Evolutionary conservation across 2,113 vertebrate genomes (phyloP).

Genomic region (Nansenia antarctica): DNA sequence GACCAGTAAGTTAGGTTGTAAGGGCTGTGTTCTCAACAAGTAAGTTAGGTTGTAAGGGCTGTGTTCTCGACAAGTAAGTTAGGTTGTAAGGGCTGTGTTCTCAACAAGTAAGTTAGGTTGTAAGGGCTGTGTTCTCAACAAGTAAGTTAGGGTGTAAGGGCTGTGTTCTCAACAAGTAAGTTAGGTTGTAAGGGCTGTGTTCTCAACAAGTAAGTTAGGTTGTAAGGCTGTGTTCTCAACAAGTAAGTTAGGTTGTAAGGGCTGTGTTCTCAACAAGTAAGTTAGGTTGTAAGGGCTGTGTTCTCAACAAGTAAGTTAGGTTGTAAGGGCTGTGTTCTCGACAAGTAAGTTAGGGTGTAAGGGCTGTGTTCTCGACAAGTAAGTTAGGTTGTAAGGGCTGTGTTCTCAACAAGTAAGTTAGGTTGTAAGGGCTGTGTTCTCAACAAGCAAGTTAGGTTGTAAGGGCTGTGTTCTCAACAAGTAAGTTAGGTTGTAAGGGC

Average conservation of each 20-base stretch:
- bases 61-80: constrained; percentile 88
- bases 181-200: constrained; percentile 85
- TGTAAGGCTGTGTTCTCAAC: constrained; percentile 90
- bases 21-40: constrained; percentile 91
- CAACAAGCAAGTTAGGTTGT: constrained; percentile 84
- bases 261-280: constrained; percentile 90
- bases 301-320: constrained; percentile 86
- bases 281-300: constrained; percentile 83
- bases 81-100: constrained; percentile 87
- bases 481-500: constrained; percentile 87
- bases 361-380: constrained; percentile 92
- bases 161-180: constrained; percentile 90
- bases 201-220: constrained; percentile 84
- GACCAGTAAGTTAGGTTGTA: constrained; percentile 84
- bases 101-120: constrained; percentile 84
- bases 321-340: constrained; percentile 90
- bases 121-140: constrained; percentile 89
- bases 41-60: constrained; percentile 84
- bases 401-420: constrained; percentile 88
- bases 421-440: constrained; percentile 88
- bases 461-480: constrained; percentile 89
- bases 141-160: constrained; percentile 85
- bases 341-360: constrained; percentile 84
- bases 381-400: constrained; percentile 81
- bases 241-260: constrained; percentile 84